Base-by-base conservation (phyloP, 2,797 vertebrate genomes). In the Protonibea diacanthus region DNA sequence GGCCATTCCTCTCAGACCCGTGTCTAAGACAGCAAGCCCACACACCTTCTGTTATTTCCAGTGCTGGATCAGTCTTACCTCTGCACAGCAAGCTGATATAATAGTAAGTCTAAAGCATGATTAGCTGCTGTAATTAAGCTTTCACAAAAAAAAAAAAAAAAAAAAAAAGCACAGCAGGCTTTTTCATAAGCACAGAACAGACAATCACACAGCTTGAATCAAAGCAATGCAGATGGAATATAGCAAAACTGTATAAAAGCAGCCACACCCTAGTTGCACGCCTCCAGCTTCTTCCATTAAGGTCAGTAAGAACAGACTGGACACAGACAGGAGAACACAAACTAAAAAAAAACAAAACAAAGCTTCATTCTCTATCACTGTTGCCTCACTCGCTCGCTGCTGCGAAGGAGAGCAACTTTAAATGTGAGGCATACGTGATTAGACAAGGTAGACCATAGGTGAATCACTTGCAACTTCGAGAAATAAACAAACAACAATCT, bases 81-180 rank as follows among this genome's bases (percentile, higher is more conserved):
- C 89, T 91, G 83, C 76, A 78, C 45, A 62, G 83, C 89, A 71
- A 75, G 88, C 87, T 85, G 88, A 84, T 91, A 89, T 91, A 91
- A 91, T 88, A 86, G 61, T 86, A 82, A 83, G 87, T 90, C 91
- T 90, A 69, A 86, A 88, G 89, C 79, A 87, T 91, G 87, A 94
- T 93, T 92, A 91, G 91, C 90, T 87, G 85, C 80, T 88, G 77
- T 89, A 92, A 94, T 92, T 92, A 93, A 89, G 88, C 86, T 82
- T 80, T 85, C 76, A 72, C 62, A 5, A 57, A 78, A 77, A 80
- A 68, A 70, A 74, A 65, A 73, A 74, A 83, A 73, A 77, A 86
- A 71, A 62, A 59, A 73, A 78, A 71, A 76, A 64, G n/a, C 63
- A 81, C 89, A 86, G 84, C 82, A 81, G 80, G 85, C 49, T 87